These are phyloP conservation scores for Hemibagrus wyckioides DNA, from an alignment of 2,113 vertebrate species.

Conservation along the genomic window DNA sequence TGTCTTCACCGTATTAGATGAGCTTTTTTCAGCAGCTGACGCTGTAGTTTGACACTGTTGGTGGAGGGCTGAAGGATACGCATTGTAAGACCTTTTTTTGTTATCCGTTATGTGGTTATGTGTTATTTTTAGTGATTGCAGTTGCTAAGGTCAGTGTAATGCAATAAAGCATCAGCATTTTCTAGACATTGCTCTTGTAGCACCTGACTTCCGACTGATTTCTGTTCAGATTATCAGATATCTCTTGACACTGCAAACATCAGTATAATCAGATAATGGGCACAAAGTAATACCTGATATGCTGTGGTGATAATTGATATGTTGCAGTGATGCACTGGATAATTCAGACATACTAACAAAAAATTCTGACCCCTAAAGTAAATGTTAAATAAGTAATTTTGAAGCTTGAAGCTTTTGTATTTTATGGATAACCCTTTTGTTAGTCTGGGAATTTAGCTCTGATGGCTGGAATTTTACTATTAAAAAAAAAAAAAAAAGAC, in stretches of 20 bases:
- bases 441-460: conserved; percentile 6
- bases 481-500: neutral
- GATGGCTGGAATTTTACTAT: neutral
- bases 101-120: neutral
- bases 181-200: neutral
- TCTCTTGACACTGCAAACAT: neutral
- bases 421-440: neutral
- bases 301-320: neutral
- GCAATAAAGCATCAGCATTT: neutral
- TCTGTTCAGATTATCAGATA: neutral
- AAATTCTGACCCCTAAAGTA: neutral
- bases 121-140: neutral
- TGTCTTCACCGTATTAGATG: neutral
- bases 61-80: neutral
- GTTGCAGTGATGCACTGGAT: neutral
- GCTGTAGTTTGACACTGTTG: neutral
- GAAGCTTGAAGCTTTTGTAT: neutral
- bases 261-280: neutral
- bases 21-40: neutral
- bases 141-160: neutral
- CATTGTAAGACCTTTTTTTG: neutral
- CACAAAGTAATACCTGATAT: neutral
- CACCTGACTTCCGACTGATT: neutral
- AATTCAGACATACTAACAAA: neutral
- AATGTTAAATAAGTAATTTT: neutral